Base-by-base conservation (phyloP, 2,888 invertebrate genomes). In the Abrostola tripartita region DNA sequence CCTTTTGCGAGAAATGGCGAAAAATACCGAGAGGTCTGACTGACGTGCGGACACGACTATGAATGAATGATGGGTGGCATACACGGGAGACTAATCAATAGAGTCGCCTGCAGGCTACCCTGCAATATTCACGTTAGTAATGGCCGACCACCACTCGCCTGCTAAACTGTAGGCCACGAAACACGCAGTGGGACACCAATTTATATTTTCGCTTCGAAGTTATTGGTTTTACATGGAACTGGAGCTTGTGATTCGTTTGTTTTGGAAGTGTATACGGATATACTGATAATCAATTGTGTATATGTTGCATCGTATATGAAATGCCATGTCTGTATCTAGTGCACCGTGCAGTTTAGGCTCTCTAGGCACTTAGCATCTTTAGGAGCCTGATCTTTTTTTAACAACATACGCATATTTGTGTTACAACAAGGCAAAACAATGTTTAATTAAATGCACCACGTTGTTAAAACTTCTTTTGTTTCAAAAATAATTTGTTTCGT, bases 61-160 rank as follows among this genome's bases (percentile, higher is more conserved):
- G 89, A 92, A 92, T 92, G 91, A 91, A 88, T 91, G 91, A 92
- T 91, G 91, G 81, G 81, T 71, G 81, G 76, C 81, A 66, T 78
- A 81, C 74, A 61, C 63, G 74, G 79, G 82, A 80, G 84, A 79
- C 84, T 85, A 85, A 88, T 88, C 88, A 88, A 88, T 88, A 86
- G 83, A 73, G 73, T 72, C 82, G 81, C 79, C 84, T 76, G 81
- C 80, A 77, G 77, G 77, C 76, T 53, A 69, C 77, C 69, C 80
- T 88, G 82, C 83, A 89, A 85, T 86, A 88, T 88, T 86, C 87
- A 87, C 79, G 76, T 65, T 74, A 74, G 80, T 88, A 88, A 88
- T 86, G 84, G 85, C 75, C 78, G 82, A 84, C 83, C 83, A 83
- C 83, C 84, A 81, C 78, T 81, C 81, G 71, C 71, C 70, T 73